These are phyloP conservation scores for Protonemura montana DNA, from an alignment of 2,888 invertebrate genomes.

Conservation along the genomic window DNA sequence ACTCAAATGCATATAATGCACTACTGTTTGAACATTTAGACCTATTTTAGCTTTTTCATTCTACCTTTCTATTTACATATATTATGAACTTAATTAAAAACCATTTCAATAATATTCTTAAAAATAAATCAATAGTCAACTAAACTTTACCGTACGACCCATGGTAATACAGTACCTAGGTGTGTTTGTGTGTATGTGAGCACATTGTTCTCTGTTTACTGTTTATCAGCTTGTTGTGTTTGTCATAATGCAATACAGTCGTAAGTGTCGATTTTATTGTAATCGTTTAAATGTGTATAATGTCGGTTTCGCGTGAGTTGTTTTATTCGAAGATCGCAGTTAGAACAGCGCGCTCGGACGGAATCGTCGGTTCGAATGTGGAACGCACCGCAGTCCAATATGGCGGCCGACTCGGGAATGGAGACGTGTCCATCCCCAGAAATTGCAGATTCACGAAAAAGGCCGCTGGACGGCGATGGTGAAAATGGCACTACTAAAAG, in stretches of 20 bases:
- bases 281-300: background rate
- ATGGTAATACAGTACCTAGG: too few relatives aligned
- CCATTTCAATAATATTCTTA: too few relatives aligned
- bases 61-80: too few relatives aligned
- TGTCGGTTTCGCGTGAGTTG: background rate
- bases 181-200: constrained; percentile 1
- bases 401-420: constrained; percentile 93
- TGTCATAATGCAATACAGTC: background rate
- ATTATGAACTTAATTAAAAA: too few relatives aligned
- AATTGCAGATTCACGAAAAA: constrained; percentile 88
- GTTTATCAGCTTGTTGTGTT: background rate
- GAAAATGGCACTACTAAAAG: constrained; percentile 89
- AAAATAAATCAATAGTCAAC: too few relatives aligned
- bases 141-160: too few relatives aligned
- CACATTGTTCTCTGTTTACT: background rate
- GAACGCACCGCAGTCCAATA: constrained; percentile 65
- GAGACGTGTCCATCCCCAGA: constrained; percentile 94
- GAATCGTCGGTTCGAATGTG: constrained; percentile 15
- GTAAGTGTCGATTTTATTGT: background rate
- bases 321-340: background rate
- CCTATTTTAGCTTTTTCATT: too few relatives aligned
- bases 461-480: constrained; percentile 85
- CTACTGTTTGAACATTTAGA: too few relatives aligned
- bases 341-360: background rate
- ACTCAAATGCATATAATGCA: too few relatives aligned